Evolutionary conservation across 2,888 invertebrate species (phyloP), one percentile per base, ranked within the genome.

Genomic region (Spialia ferax): DNA sequence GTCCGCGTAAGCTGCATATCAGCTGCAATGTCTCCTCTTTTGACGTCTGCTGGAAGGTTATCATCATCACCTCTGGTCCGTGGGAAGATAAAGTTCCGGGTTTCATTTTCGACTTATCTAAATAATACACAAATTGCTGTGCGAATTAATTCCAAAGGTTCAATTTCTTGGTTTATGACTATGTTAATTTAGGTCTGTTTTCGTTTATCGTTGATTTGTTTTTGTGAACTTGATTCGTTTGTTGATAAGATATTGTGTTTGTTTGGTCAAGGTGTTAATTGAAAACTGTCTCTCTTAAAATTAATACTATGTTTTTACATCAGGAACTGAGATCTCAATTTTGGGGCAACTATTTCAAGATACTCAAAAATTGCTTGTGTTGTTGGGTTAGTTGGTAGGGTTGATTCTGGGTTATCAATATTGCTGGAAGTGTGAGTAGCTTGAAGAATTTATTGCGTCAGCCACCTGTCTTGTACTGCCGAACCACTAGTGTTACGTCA

Each of bases 81-180:
- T 6, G 54, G 18, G 52, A 22, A 8, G 52, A 55, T 63, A 42
- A n/a, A 23, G 63, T 63, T 63, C 63, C 63, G 63, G 55, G 63
- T 56, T 56, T 22, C 20, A 63, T 20, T 63, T 29, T 8, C 20
- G 35, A 35, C 23, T 48, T 52, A 38, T 52, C 35, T 23, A 23
- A n/a, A 38, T 11, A 22, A 23, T 62, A 7, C 22, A n/a, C 23
- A n/a, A 60, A 60, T 60, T 60, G 45, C 18, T 26, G 18, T 48
- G 60, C 60, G 45, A 60, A 60, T 45, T 45, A 18, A 6, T 23
- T 29, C 7, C 10, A 29, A 10, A 55, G 26, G 29, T 55, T 29
- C 11, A 18, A 55, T 55, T 26, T 55, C 15, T 52, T 13, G 23
- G 29, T 55, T 60, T 60, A 60, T 48, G 26, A 29, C 11, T 29